Evolutionary conservation across 2,797 vertebrate species (phyloP), one percentile per base, ranked within the genome.

Genomic region (Champsocephalus gunnari): DNA sequence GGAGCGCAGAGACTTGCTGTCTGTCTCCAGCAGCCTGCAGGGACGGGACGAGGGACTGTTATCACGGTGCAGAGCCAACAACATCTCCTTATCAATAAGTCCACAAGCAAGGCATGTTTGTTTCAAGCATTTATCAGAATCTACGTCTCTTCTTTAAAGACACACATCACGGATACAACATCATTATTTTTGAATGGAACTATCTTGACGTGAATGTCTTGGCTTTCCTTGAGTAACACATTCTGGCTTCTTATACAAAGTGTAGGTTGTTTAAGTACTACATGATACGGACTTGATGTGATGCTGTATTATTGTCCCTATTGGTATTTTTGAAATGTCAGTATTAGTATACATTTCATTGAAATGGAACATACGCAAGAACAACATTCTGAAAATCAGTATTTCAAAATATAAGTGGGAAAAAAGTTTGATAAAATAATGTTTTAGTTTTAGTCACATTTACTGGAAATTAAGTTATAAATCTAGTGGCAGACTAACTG

Each of bases 1-100:
- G 44, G 98, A 99, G 83, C 96, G 95, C 84, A 99, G 92, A 1
- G 97, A 99, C 92, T 99, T 99, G 80, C 96, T 96, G 92, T 99
- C 98, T 0, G 97, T 99, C 94, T 99, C 98, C 92, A 99, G 92
- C 59, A 99, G 94, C 93, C 98, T 99, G 93, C 28, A 84, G 41
- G 16, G 13, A 68, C 45, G 54, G 17, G 1, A 9, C 43, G n/a
- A 74, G 24, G 12, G 19, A 11, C 3, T 19, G 28, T 54, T 24
- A 66, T 50, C 24, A 49, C 16, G 3, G 32, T 49, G 58, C 34
- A 56, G 21, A 32, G n/a, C 59, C 9, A 5, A 43, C 32, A 62
- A n/a, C 24, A 59, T n/a, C 6, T 54, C 3, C 32, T 12, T 1
- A 16, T 28, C 1, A 12, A 4, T 10, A 48, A 0, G 34, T 51